These are phyloP conservation scores for Ichneumoninae sp. DNA, from an alignment of 2,888 invertebrate genomes.

Conservation along the genomic window DNA sequence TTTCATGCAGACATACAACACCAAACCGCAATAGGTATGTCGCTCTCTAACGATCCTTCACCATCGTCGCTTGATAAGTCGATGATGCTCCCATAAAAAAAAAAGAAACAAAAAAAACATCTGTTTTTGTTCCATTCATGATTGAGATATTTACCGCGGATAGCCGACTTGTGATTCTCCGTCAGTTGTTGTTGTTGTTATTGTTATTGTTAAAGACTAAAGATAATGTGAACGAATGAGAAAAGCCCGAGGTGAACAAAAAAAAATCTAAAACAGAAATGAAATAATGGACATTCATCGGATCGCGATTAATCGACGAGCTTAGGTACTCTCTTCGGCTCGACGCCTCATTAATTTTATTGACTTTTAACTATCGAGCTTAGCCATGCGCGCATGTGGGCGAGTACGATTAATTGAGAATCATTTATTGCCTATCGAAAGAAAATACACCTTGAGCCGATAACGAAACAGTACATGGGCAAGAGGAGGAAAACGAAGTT, in stretches of 20 bases:
- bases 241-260: constrained; percentile 14
- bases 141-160: constrained; percentile 38
- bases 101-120: not conserved
- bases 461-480: not conserved
- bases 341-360: constrained; percentile 12
- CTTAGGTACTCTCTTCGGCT: constrained; percentile 1
- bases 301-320: constrained; percentile 8
- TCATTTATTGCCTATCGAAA: not conserved
- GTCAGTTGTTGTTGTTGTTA: constrained; percentile 56
- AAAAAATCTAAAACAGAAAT: not conserved
- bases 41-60: constrained; percentile 18
- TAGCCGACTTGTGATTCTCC: constrained; percentile 36
- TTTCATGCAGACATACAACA: constrained; percentile 80
- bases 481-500: not conserved
- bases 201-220: constrained; percentile 51
- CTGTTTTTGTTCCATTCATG: constrained; percentile 15
- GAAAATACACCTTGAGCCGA: not conserved
- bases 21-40: constrained; percentile 80
- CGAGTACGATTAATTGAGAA: constrained; percentile 3
- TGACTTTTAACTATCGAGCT: constrained; percentile 33
- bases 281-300: not conserved
- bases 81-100: not conserved
- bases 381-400: not conserved
- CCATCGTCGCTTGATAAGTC: not conserved
- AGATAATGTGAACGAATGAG: not conserved